Base-by-base conservation (phyloP, 2,888 invertebrate genomes). In the Trissonchulus latispiculum region DNA sequence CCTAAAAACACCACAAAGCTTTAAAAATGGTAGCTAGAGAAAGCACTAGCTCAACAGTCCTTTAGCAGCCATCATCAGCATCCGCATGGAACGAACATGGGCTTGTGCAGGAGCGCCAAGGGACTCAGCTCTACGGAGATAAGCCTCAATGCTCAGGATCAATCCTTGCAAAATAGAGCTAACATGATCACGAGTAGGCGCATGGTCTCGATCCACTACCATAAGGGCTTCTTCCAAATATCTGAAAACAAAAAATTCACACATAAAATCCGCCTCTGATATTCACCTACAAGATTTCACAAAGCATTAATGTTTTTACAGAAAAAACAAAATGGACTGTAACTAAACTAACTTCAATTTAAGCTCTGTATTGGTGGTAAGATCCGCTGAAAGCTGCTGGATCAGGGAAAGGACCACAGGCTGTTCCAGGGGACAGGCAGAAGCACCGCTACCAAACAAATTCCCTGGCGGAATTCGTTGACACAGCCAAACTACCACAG, bases 401-500 rank as follows among this genome's bases (percentile, higher is more conserved):
- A 97, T 91, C 36, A 97, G 88, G 1, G 95, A 93, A 71, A 97
- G 87, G 77, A 96, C 87, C 74, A 95, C 93, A 79, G 91, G 91
- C 84, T 95, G 95, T 78, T 90, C 90, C 74, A 95, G 88, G 33
- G 88, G 87, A 80, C 91, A 92, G n/a, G n/a, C n/a, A n/a, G n/a
- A n/a, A 1, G 88, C 86, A 28, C 89, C 87, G 73, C 81, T 79
- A 70, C 84, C 85, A 85, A 95, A 92, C 1, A 94, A 90, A 75
- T 87, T 87, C 73, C 88, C 87, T 0, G 91, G 90, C 81, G 92
- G 90, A 31, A 92, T 91, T 76, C 89, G 88, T 80, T 92, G 90
- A 83, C 95, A 92, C 18, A 93, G 90, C 77, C 89, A 89, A 83
- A 94, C 89, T 71, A 96, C 92, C 75, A 94, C 86, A 78, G 88